phyloP scores from a whole-genome alignment of 2,888 invertebrate species.

The Phyllotreta striolata region DNA sequence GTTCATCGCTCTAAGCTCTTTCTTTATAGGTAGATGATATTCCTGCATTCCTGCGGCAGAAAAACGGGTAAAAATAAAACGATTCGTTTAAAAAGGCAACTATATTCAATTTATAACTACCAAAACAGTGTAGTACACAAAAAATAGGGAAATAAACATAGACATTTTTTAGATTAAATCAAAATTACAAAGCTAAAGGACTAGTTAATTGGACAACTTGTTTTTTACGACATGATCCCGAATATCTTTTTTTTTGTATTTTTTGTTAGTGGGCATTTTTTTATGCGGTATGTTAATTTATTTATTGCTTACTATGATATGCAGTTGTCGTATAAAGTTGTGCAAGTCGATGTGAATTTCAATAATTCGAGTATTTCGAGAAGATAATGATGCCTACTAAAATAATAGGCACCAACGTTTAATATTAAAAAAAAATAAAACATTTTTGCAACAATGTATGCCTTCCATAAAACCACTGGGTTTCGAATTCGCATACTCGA shows the following conservation, averaged over 20 bases:
- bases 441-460: no score
- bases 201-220: slow-evolving; percentile 52
- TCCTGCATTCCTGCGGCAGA: no score
- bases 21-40: no score
- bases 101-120: slow-evolving; percentile 56
- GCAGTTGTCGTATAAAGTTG: slow-evolving; percentile 32
- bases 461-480: no score
- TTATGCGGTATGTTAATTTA: slow-evolving; percentile 26
- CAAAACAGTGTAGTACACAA: slow-evolving; percentile 55
- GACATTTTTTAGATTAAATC: slow-evolving; percentile 33
- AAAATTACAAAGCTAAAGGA: slow-evolving; percentile 55
- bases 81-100: slow-evolving; percentile 55
- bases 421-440: no score
- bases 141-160: slow-evolving; percentile 42
- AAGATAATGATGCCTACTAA: neutral
- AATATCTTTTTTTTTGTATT: slow-evolving; percentile 16
- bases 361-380: neutral
- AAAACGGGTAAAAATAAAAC: slow-evolving; percentile 12
- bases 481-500: no score
- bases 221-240: slow-evolving; percentile 20
- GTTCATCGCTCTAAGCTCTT: no score
- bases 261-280: slow-evolving; percentile 53
- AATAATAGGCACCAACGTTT: no score
- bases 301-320: slow-evolving; percentile 43
- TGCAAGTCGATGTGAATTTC: neutral